Conservation (phyloP, 2,113 vertebrate species). For the Rhegmatorhina hoffmannsi region DNA sequence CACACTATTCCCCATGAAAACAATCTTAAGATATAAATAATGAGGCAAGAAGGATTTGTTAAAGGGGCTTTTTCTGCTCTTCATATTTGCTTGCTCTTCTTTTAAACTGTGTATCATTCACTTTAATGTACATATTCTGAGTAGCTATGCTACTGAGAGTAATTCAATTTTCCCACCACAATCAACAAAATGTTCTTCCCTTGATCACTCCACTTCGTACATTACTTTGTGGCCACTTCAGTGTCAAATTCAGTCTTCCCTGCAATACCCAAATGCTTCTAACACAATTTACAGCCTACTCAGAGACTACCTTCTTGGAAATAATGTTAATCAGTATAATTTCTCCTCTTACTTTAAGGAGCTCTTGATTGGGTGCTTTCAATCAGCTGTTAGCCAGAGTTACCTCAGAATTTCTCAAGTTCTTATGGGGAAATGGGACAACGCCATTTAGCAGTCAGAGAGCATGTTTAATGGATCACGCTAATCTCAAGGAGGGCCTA, state of each 20-base stretch:
- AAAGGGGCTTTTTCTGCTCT: neutral
- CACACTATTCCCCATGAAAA: neutral
- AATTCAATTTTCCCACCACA: slow-evolving; percentile 57
- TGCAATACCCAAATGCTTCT: slow-evolving; percentile 42
- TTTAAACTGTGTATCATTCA: neutral
- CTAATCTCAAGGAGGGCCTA: slow-evolving; percentile 58
- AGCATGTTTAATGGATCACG: slow-evolving; percentile 56
- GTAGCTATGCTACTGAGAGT: slow-evolving; percentile 11
- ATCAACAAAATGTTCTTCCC: slow-evolving; percentile 53
- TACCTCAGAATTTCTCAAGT: slow-evolving; percentile 27
- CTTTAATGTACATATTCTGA: slow-evolving; percentile 28
- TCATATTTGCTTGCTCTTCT: slow-evolving; percentile 5
- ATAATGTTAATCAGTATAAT: slow-evolving; percentile 61
- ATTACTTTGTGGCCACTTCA: slow-evolving; percentile 54
- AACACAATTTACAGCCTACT: slow-evolving; percentile 52
- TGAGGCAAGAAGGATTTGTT: neutral
- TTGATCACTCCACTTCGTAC: neutral
- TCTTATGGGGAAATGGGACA: slow-evolving; percentile 31
- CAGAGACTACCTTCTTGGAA: slow-evolving; percentile 50
- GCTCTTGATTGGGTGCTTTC: slow-evolving; percentile 27
- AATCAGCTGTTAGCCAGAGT: slow-evolving; percentile 34
- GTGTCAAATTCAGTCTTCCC: slow-evolving; percentile 47
- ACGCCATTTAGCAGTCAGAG: slow-evolving; percentile 49
- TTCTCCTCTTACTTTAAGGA: slow-evolving; percentile 39
- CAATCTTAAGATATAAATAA: neutral